A percentile compares a stretch with the other conserved stretches of the same genome.
phyloP scores from a whole-genome alignment of 2,888 invertebrate genomes.

The Sphinx pinastri region DNA sequence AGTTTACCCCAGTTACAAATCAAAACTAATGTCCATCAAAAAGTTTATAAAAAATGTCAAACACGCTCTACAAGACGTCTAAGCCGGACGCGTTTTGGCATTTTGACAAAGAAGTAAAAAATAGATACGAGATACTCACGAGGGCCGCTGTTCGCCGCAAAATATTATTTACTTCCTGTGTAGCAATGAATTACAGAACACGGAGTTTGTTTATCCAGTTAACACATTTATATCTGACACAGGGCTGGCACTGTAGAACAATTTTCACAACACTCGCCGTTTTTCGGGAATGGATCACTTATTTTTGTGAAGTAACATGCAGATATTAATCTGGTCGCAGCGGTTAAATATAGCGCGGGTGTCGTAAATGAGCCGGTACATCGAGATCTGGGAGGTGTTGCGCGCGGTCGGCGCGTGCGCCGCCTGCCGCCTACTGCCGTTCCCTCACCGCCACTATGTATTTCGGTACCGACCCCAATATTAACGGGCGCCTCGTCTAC shows the following conservation, averaged over 20 bases:
- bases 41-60: constrained; percentile 51
- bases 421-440: constrained; percentile 80
- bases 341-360: constrained; percentile 78
- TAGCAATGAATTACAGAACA: constrained; percentile 41
- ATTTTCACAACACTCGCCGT: constrained; percentile 67
- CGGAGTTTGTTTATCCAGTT: constrained; percentile 56
- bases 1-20: constrained; percentile 53
- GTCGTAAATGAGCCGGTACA: constrained; percentile 73
- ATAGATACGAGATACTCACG: constrained; percentile 75
- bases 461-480: constrained; percentile 83
- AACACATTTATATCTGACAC: constrained; percentile 59
- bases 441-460: constrained; percentile 73
- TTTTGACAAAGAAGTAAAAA: constrained; percentile 73
- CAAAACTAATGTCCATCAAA: constrained; percentile 37
- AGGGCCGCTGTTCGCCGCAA: constrained; percentile 57
- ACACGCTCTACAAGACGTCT: constrained; percentile 49
- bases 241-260: constrained; percentile 56
- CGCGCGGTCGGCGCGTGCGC: constrained; percentile 79
- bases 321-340: constrained; percentile 77
- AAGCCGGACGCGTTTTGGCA: constrained; percentile 67
- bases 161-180: constrained; percentile 68
- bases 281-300: constrained; percentile 60
- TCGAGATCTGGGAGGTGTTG: constrained; percentile 64
- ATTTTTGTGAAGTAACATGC: constrained; percentile 74
- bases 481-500: constrained; percentile 75